These are phyloP conservation scores for Nomada goodeniana DNA, from an alignment of 2,888 invertebrate species.

Conservation along the genomic window DNA sequence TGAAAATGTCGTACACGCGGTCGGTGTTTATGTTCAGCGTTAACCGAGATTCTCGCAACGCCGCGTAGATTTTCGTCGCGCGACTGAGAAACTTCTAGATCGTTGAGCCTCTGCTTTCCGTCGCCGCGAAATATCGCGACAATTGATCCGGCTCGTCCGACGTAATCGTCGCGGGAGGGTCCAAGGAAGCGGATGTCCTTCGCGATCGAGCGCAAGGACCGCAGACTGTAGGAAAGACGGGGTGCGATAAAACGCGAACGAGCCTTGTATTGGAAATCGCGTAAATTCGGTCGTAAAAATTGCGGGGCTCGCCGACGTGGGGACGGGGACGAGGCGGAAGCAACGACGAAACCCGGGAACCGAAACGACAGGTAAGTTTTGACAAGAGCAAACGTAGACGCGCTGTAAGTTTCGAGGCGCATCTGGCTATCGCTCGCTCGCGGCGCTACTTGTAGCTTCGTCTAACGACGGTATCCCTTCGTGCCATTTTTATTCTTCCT, in stretches of 20 bases:
- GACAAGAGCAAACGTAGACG: conserved; percentile 54
- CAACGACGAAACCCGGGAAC: conserved; percentile 49
- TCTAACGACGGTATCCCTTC: background rate
- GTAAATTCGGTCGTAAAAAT: conserved; percentile 74
- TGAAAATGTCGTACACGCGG: too few relatives aligned
- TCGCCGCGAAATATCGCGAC: background rate
- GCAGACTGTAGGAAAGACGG: conserved; percentile 7
- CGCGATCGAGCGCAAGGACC: conserved; percentile 13
- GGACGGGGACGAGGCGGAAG: conserved; percentile 26
- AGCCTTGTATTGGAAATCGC: conserved; percentile 75
- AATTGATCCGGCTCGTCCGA: conserved; percentile 5
- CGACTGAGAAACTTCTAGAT: too few relatives aligned
- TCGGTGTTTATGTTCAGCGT: too few relatives aligned
- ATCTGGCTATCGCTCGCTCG: conserved; percentile 40
- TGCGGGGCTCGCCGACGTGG: conserved; percentile 38
- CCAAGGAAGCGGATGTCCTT: conserved; percentile 41
- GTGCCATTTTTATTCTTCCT: background rate
- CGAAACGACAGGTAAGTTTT: conserved; percentile 47
- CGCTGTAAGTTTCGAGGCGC: conserved; percentile 34
- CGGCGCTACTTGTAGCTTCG: background rate
- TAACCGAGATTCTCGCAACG: too few relatives aligned
- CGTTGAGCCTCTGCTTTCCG: background rate
- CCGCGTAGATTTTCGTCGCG: too few relatives aligned
- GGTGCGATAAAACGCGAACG: conserved; percentile 75
- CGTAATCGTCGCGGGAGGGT: background rate